Conservation (phyloP, 2,888 invertebrate species). For the Oegoconia quadripuncta region DNA sequence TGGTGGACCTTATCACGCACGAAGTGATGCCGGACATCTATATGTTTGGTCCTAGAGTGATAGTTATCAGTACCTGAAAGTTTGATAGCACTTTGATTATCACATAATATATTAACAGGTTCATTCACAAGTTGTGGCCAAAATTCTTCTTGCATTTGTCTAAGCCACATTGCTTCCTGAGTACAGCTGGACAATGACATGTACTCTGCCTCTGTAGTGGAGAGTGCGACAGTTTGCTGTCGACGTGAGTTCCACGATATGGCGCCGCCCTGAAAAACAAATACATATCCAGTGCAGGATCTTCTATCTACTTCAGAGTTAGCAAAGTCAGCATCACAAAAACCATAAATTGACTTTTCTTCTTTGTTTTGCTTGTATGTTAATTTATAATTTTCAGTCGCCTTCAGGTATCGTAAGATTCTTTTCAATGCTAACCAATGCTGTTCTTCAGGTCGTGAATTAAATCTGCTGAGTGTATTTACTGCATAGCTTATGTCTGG, state of each 20-base stretch:
- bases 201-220: conserved; percentile 8
- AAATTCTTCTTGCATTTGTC: conserved; percentile 9
- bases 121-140: no score
- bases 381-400: conserved; percentile 9
- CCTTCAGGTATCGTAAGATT: conserved; percentile 11
- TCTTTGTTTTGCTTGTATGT: conserved; percentile 10
- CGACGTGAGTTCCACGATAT: conserved; percentile 12
- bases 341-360: conserved; percentile 6
- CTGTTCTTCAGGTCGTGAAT: conserved; percentile 9
- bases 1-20: not conserved
- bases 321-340: conserved; percentile 17
- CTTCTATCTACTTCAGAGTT: conserved; percentile 8
- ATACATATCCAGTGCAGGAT: conserved; percentile 14
- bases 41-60: not conserved
- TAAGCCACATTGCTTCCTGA: conserved; percentile 13
- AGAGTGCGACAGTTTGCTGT: conserved; percentile 13
- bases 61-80: not conserved
- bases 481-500: conserved; percentile 8
- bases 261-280: not conserved
- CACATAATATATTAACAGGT: not conserved
- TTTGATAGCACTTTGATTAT: not conserved
- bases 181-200: conserved; percentile 12
- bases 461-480: conserved; percentile 11
- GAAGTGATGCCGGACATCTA: not conserved
- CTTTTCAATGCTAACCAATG: conserved; percentile 14